Percentiles rank a stretch among this genome's conserved stretches.
phyloP scores from a whole-genome alignment of 2,113 vertebrate species.

The Sigmodon hispidus region DNA sequence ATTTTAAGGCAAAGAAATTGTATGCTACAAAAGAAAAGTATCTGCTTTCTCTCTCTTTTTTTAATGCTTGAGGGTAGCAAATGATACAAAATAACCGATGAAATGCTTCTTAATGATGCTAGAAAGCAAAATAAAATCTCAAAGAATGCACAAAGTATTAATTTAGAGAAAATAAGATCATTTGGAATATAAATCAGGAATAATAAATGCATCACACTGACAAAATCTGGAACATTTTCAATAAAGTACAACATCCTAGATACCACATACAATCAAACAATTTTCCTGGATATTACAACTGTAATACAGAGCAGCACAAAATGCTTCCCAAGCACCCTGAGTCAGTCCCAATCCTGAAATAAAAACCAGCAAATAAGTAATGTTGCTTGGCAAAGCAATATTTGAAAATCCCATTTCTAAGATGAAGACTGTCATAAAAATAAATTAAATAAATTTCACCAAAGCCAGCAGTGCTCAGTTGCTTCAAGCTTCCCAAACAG shows the following conservation, averaged over 20 bases:
- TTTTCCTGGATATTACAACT: slow-evolving; percentile 72
- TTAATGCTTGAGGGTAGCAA: slow-evolving; percentile 7
- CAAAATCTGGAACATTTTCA: slow-evolving; percentile 69
- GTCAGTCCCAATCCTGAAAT: slow-evolving; percentile 68
- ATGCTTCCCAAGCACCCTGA: slow-evolving; percentile 58
- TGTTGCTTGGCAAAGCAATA: slow-evolving; percentile 70
- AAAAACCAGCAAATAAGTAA: slow-evolving; percentile 72
- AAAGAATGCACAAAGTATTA: slow-evolving; percentile 64
- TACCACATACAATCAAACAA: slow-evolving; percentile 60
- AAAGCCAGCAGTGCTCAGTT: slow-evolving; percentile 58
- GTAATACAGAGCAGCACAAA: slow-evolving; percentile 68
- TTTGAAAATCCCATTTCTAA: slow-evolving; percentile 75
- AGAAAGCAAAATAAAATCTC: slow-evolving; percentile 67
- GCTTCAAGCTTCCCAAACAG: slow-evolving; percentile 62
- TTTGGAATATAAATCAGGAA: slow-evolving; percentile 70
- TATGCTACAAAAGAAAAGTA: slow-evolving; percentile 38
- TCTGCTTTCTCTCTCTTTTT: slow-evolving; percentile 12
- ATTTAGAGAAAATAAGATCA: slow-evolving; percentile 74
- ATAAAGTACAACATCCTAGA: slow-evolving; percentile 64
- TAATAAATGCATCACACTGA: slow-evolving; percentile 62
- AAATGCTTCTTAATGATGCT: slow-evolving; percentile 53
- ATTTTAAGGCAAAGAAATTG: slow-evolving; percentile 56
- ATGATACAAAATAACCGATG: slow-evolving; percentile 57
- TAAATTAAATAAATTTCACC: slow-evolving; percentile 76
- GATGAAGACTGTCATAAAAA: slow-evolving; percentile 73